Percentiles rank a stretch among this genome's conserved stretches.
phyloP scores from a whole-genome alignment of 64 coral and sea anemone genomes.

The Porites australiensis region DNA sequence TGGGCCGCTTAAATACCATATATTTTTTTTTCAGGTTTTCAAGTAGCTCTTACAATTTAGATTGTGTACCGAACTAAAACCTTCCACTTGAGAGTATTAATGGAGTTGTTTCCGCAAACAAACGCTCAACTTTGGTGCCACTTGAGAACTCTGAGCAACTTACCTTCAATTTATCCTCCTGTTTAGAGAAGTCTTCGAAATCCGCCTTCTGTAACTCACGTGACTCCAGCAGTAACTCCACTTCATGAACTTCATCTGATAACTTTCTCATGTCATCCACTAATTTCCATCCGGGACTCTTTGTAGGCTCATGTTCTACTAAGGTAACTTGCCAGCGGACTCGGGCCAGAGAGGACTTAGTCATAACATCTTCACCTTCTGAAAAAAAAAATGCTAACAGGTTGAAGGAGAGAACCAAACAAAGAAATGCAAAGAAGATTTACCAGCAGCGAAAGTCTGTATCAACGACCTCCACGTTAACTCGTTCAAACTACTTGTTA shows the following conservation, averaged over 20 bases:
- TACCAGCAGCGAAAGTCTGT: background rate
- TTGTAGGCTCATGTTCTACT: conserved; percentile 6
- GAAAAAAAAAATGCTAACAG: background rate
- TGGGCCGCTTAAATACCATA: too few species aligned
- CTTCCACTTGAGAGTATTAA: too few species aligned
- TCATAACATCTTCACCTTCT: conserved; percentile 91
- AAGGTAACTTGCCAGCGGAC: conserved; percentile 74
- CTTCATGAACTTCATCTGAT: conserved; percentile 87
- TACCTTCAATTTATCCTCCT: conserved; percentile 98
- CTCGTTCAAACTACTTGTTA: too few species aligned
- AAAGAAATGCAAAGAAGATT: background rate
- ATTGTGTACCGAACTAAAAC: too few species aligned
- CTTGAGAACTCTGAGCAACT: background rate
- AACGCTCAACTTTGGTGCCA: too few species aligned
- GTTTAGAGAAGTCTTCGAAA: conserved; percentile 97
- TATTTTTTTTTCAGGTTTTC: too few species aligned
- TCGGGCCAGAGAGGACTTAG: conserved; percentile 65
- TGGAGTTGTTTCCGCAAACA: too few species aligned
- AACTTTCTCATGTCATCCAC: conserved; percentile 85
- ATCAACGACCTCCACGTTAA: background rate
- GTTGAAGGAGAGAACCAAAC: background rate
- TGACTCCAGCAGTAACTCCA: conserved; percentile 70
- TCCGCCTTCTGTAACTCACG: conserved; percentile 92
- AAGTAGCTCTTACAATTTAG: too few species aligned
- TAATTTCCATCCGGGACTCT: conserved; percentile 81